Percentiles rank a stretch among this genome's conserved stretches.
These are phyloP conservation scores for Microplitis mediator DNA, from an alignment of 1,140 invertebrate species.

Conservation along the genomic window DNA sequence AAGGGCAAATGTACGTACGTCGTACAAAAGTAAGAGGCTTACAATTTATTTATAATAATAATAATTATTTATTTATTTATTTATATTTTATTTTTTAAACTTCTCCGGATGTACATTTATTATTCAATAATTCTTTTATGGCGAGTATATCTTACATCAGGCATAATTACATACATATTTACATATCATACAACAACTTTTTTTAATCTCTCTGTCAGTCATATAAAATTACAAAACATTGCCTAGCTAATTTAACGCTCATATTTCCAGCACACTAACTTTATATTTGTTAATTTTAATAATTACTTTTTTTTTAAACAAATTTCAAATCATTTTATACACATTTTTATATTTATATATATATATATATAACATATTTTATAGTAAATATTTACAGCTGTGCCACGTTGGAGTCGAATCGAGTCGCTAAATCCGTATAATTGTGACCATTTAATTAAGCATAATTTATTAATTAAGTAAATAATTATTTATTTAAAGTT, in stretches of 20 bases:
- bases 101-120: slow-evolving; percentile 31
- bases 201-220: slow-evolving; percentile 32
- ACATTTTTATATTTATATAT: slow-evolving; percentile 22
- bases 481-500: slow-evolving; percentile 34
- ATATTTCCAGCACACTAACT: slow-evolving; percentile 2
- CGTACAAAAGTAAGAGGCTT: not conserved
- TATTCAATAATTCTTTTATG: slow-evolving; percentile 32
- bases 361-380: slow-evolving; percentile 4
- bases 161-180: slow-evolving; percentile 61
- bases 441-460: slow-evolving; percentile 29
- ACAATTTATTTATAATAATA: slow-evolving; percentile 5
- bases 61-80: not conserved
- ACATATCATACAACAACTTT: slow-evolving; percentile 59
- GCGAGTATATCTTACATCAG: slow-evolving; percentile 61
- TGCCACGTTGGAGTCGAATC: slow-evolving; percentile 4
- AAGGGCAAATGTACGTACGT: slow-evolving; percentile 10
- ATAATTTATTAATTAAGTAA: slow-evolving; percentile 28
- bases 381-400: slow-evolving; percentile 30
- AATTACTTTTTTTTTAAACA: slow-evolving; percentile 20
- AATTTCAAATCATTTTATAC: slow-evolving; percentile 28
- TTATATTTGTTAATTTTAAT: slow-evolving; percentile 4
- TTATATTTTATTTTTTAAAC: slow-evolving; percentile 30
- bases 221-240: slow-evolving; percentile 60
- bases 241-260: slow-evolving; percentile 48
- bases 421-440: not conserved